A percentile compares a stretch with the other conserved stretches of the same genome.
Conservation (phyloP, 2,888 invertebrate species). For the Xylota segnis region DNA sequence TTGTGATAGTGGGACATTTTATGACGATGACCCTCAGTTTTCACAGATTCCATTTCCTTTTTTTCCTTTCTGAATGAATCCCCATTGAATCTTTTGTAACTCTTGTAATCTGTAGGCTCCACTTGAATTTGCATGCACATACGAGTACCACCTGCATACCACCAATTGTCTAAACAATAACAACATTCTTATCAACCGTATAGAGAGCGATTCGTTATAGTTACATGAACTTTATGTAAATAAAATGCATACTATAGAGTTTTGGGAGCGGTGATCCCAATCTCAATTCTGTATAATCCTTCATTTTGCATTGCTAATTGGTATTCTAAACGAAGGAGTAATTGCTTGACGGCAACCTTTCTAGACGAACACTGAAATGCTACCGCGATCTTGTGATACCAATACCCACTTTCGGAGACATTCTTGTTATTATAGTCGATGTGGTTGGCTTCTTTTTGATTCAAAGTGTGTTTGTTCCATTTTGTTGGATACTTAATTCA, state of each 20-base stretch:
- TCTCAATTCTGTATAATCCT: constrained; percentile 3
- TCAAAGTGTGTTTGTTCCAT: constrained; percentile 20
- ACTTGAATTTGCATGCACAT: no score
- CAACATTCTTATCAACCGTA: no score
- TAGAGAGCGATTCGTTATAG: background rate
- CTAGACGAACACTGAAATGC: background rate
- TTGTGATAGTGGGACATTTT: no score
- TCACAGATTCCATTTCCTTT: no score
- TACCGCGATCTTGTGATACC: background rate
- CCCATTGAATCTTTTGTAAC: no score
- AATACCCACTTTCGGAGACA: constrained; percentile 8
- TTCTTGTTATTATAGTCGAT: constrained; percentile 19
- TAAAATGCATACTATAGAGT: background rate
- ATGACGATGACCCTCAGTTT: no score
- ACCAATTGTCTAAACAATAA: no score
- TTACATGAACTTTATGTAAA: constrained; percentile 6
- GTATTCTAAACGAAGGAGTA: constrained; percentile 15
- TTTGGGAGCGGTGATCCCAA: constrained; percentile 19
- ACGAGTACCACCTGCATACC: no score
- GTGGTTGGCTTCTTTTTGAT: background rate
- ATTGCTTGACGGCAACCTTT: background rate
- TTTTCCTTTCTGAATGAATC: no score
- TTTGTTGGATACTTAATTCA: background rate
- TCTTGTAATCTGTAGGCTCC: no score
- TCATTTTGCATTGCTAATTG: background rate